A percentile compares a stretch with the other conserved stretches of the same genome.
Evolutionary conservation across 1,140 invertebrate species (phyloP).

Genomic region (Pygmarrhopalites habei): DNA sequence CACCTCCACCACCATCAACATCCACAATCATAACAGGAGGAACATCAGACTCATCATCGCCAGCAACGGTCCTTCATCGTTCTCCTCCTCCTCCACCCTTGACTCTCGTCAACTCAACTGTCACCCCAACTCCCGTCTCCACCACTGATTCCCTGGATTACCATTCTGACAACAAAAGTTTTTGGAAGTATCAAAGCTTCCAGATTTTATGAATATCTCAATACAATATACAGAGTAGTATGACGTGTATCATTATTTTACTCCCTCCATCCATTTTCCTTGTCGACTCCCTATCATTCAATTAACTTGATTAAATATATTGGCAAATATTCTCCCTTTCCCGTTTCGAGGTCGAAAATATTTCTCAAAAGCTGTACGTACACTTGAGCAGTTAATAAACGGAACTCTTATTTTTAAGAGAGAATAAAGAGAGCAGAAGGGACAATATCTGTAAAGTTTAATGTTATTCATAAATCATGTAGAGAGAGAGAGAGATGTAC

Average conservation of each 20-base stretch:
- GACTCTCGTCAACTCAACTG: not conserved
- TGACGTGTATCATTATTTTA: not conserved
- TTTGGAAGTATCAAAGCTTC: conserved; percentile 42
- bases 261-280: no score
- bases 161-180: conserved; percentile 12
- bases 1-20: not conserved
- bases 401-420: no score
- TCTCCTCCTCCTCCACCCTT: conserved; percentile 1
- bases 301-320: no score
- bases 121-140: conserved; percentile 7
- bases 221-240: not conserved
- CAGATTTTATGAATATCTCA: conserved; percentile 40
- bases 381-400: no score
- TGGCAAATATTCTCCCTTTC: no score
- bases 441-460: no score
- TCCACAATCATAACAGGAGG: not conserved
- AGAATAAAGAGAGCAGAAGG: no score
- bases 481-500: no score
- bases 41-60: not conserved
- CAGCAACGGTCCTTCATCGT: not conserved
- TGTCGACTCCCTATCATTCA: no score
- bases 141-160: conserved; percentile 12
- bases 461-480: no score
- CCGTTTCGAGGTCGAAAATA: no score
- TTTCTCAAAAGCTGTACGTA: no score